These are phyloP conservation scores for Nothobranchius furzeri DNA, from an alignment of 2,113 vertebrate genomes.

Conservation along the genomic window DNA sequence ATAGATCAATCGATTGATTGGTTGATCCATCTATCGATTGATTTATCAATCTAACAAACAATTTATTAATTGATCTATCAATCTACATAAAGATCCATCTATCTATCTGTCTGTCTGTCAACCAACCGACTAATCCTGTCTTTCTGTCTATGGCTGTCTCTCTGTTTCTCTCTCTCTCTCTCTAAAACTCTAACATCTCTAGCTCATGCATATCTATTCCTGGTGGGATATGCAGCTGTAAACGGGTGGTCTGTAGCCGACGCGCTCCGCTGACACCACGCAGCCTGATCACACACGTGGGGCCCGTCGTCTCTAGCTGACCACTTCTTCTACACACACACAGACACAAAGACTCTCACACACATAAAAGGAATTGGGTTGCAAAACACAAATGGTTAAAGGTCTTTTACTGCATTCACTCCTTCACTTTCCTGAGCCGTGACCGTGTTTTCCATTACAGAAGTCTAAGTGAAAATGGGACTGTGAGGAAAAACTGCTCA, in stretches of 20 bases:
- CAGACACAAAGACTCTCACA: conserved; percentile 1
- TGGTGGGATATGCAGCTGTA: conserved; percentile 15
- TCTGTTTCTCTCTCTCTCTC: background rate
- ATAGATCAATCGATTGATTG: too few species aligned
- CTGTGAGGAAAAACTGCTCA: conserved; percentile 22
- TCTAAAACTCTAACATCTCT: background rate
- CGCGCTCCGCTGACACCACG: conserved; percentile 25
- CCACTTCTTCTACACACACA: background rate
- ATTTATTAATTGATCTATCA: too few species aligned
- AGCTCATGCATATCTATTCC: conserved; percentile 4
- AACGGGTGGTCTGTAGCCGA: conserved; percentile 39
- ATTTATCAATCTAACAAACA: background rate
- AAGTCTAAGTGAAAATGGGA: conserved; percentile 16
- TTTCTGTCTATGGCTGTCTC: background rate
- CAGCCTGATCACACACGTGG: conserved; percentile 13
- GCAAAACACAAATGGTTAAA: background rate
- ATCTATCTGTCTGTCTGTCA: background rate
- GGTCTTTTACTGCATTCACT: background rate
- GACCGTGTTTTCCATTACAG: background rate
- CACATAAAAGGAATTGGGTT: conserved; percentile 1
- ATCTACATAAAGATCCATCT: too few species aligned
- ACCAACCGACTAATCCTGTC: background rate
- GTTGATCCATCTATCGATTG: background rate
- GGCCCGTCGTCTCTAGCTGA: conserved; percentile 5
- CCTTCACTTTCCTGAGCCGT: background rate